phyloP scores from a whole-genome alignment of 2,797 vertebrate genomes.

The Anabas testudineus region DNA sequence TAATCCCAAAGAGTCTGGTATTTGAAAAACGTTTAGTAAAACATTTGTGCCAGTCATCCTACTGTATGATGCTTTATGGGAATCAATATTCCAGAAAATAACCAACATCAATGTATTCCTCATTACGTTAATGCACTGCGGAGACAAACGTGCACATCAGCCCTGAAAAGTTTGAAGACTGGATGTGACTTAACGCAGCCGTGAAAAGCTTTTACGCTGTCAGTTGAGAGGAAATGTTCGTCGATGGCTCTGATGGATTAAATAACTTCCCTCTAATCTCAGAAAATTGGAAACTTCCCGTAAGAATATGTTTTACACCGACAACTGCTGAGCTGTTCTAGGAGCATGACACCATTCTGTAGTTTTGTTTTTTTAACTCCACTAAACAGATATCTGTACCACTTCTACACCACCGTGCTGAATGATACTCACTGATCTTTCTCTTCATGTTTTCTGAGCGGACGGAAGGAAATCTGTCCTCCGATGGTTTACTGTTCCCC shows the following conservation, averaged over 20 bases:
- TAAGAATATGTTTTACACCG: too few relatives aligned
- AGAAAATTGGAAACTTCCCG: background rate
- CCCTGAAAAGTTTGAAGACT: background rate
- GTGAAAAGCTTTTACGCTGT: background rate
- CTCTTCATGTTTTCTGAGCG: slow-evolving; percentile 88
- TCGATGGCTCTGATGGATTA: background rate
- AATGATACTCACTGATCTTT: slow-evolving; percentile 92
- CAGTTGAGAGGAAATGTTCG: background rate
- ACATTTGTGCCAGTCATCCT: slow-evolving; percentile 5
- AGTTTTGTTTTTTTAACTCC: too few relatives aligned
- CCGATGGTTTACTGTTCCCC: slow-evolving; percentile 81
- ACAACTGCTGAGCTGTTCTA: background rate
- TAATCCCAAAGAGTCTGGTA: too few relatives aligned
- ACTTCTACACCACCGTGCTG: background rate
- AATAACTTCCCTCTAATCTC: background rate
- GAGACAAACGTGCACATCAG: slow-evolving; percentile 6
- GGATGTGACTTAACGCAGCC: background rate
- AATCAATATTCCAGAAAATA: slow-evolving; percentile 14
- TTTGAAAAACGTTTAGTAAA: background rate
- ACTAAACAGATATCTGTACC: background rate
- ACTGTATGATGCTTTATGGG: background rate
- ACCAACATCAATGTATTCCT: slow-evolving; percentile 6
- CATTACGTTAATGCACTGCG: slow-evolving; percentile 25
- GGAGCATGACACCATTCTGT: too few relatives aligned
- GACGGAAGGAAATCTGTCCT: slow-evolving; percentile 78